phyloP scores from a whole-genome alignment of 2,888 invertebrate genomes.

The Agrotis segetum region DNA sequence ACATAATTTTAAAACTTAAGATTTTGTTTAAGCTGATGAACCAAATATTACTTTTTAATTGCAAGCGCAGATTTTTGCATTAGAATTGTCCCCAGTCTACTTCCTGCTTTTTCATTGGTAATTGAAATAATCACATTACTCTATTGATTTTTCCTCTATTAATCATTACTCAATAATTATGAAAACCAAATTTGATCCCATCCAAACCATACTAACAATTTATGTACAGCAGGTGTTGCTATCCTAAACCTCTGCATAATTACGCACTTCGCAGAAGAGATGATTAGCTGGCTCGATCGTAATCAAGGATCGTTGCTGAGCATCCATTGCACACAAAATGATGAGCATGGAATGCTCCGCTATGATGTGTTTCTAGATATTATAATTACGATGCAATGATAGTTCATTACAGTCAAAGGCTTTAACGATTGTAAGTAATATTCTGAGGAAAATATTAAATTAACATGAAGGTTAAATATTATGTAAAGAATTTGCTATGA shows the following conservation, averaged over 20 bases:
- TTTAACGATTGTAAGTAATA: not conserved
- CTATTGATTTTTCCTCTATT: too few species aligned
- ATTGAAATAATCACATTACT: too few species aligned
- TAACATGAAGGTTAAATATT: too few species aligned
- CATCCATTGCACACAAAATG: slow-evolving; percentile 54
- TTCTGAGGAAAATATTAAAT: not conserved
- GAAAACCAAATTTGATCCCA: slow-evolving; percentile 22
- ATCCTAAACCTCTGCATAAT: slow-evolving; percentile 68
- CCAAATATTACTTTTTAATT: too few species aligned
- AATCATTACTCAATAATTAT: not conserved
- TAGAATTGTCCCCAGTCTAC: too few species aligned
- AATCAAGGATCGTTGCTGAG: slow-evolving; percentile 69
- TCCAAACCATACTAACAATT: slow-evolving; percentile 27
- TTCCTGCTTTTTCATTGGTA: too few species aligned
- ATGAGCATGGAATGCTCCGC: slow-evolving; percentile 24
- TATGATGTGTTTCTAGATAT: not conserved
- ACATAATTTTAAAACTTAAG: too few species aligned
- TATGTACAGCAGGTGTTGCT: slow-evolving; percentile 11
- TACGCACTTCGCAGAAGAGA: slow-evolving; percentile 59
- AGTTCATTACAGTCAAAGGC: not conserved
- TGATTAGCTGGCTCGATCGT: slow-evolving; percentile 65
- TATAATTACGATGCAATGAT: not conserved
- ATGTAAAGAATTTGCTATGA: too few species aligned
- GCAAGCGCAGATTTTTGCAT: too few species aligned
- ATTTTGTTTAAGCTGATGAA: too few species aligned